A percentile compares a stretch with the other conserved stretches of the same genome.
Conservation (phyloP, 2,113 vertebrate species). For the Planiliza haematocheilus region DNA sequence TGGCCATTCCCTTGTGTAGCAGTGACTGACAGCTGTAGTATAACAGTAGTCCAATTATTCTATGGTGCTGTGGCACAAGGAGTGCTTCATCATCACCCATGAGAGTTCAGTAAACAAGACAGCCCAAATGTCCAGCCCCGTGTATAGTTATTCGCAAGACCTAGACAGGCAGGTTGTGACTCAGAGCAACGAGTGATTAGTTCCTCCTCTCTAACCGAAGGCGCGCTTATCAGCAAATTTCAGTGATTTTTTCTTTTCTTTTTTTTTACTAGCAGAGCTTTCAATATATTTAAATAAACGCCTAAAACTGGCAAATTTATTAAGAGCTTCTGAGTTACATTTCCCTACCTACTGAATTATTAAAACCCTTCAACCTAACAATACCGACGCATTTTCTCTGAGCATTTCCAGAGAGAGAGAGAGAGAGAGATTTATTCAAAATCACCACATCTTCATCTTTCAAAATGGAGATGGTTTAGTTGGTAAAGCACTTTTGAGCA, state of each 20-base stretch:
- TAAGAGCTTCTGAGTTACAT: not conserved
- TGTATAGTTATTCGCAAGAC: slow-evolving; percentile 12
- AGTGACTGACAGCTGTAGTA: slow-evolving; percentile 40
- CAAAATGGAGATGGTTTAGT: not conserved
- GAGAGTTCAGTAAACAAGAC: slow-evolving; percentile 31
- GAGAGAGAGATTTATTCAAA: slow-evolving; percentile 7
- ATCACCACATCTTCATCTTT: slow-evolving; percentile 12
- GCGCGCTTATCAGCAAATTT: not conserved
- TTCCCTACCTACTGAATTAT: slow-evolving; percentile 12
- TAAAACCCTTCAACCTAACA: slow-evolving; percentile 5
- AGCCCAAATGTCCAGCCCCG: slow-evolving; percentile 16
- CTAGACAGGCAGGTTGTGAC: slow-evolving; percentile 18
- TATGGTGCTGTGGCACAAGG: slow-evolving; percentile 23
- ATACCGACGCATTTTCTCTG: not conserved
- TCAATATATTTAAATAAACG: slow-evolving; percentile 8
- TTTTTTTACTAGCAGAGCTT: not conserved
- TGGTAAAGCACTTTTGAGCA: slow-evolving; percentile 1
- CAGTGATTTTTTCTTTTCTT: too few species aligned
- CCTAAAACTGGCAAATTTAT: not conserved
- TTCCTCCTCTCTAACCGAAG: slow-evolving; percentile 8
- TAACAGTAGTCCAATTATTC: slow-evolving; percentile 47
- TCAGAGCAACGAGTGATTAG: slow-evolving; percentile 22
- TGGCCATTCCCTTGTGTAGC: slow-evolving; percentile 1
- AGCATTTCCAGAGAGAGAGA: slow-evolving; percentile 1
- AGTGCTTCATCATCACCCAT: slow-evolving; percentile 39